Evolutionary conservation across 2,888 invertebrate species (phyloP).

Genomic region (Dolomedes plantarius): DNA sequence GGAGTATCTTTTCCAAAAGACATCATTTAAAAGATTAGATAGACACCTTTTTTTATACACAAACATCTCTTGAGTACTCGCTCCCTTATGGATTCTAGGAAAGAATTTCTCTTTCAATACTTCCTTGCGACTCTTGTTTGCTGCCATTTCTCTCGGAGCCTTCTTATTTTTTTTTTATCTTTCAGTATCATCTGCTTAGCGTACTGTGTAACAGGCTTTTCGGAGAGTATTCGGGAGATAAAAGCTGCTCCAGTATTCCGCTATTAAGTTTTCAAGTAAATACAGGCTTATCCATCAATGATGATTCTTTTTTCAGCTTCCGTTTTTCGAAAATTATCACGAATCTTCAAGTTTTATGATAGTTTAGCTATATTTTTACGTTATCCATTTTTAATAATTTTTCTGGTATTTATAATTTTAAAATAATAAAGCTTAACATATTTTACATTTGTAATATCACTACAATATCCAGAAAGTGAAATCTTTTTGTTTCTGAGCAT

Average conservation of each 20-base stretch:
- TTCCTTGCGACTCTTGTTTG: neutral
- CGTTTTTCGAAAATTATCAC: no score
- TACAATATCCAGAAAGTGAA: no score
- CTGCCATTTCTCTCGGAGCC: neutral
- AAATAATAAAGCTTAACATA: no score
- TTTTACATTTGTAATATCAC: no score
- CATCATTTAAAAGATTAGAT: slow-evolving; percentile 63
- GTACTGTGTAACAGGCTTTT: neutral
- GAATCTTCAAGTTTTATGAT: no score
- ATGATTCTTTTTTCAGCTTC: no score
- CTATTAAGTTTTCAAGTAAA: no score
- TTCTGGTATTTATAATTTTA: no score
- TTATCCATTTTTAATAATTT: no score
- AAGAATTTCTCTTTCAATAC: slow-evolving; percentile 19
- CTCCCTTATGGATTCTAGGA: slow-evolving; percentile 54
- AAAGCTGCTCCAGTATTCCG: neutral
- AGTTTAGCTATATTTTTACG: no score
- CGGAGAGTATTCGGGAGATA: neutral
- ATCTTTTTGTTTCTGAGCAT: no score
- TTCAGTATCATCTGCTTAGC: neutral
- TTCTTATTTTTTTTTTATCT: neutral
- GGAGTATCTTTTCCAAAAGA: slow-evolving; percentile 41
- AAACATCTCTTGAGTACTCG: slow-evolving; percentile 26
- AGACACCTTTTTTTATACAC: slow-evolving; percentile 16
- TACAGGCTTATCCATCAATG: no score